phyloP scores from a whole-genome alignment of 2,113 vertebrate genomes.

The Sarotherodon lohbergeri region DNA sequence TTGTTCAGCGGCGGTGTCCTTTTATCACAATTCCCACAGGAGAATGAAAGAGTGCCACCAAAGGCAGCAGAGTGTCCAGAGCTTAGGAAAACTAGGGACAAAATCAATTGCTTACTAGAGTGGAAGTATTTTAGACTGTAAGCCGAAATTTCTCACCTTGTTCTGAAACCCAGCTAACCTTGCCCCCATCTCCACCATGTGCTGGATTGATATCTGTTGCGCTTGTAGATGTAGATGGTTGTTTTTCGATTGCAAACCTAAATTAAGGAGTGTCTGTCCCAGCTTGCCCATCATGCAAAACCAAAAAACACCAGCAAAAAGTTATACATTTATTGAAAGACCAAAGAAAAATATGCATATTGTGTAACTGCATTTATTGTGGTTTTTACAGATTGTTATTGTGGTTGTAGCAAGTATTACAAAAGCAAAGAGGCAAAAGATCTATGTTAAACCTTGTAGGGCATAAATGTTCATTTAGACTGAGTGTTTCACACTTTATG shows the following conservation, averaged over 20 bases:
- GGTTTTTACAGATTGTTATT: not conserved
- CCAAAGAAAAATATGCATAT: not conserved
- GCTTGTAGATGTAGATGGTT: not conserved
- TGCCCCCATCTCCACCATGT: slow-evolving; percentile 14
- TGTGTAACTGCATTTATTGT: not conserved
- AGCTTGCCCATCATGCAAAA: not conserved
- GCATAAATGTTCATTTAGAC: not conserved
- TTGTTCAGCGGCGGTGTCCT: slow-evolving; percentile 41
- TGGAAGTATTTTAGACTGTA: slow-evolving; percentile 59
- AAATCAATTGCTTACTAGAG: slow-evolving; percentile 75
- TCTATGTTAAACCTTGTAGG: not conserved
- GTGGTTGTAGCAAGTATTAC: not conserved
- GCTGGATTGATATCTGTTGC: slow-evolving; percentile 65
- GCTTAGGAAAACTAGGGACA: slow-evolving; percentile 22
- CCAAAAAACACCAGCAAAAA: not conserved
- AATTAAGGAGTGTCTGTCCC: not conserved
- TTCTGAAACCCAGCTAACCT: slow-evolving; percentile 71
- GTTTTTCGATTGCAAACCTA: not conserved
- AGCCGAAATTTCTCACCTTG: slow-evolving; percentile 70
- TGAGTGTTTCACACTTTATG: not conserved
- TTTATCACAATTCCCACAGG: slow-evolving; percentile 52
- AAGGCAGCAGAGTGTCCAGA: slow-evolving; percentile 36
- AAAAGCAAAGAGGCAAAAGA: not conserved
- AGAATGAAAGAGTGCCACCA: slow-evolving; percentile 47
- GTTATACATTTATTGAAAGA: not conserved